Evolutionary conservation across 2,113 vertebrate species (phyloP).

Genomic region (Hipposideros armiger): DNA sequence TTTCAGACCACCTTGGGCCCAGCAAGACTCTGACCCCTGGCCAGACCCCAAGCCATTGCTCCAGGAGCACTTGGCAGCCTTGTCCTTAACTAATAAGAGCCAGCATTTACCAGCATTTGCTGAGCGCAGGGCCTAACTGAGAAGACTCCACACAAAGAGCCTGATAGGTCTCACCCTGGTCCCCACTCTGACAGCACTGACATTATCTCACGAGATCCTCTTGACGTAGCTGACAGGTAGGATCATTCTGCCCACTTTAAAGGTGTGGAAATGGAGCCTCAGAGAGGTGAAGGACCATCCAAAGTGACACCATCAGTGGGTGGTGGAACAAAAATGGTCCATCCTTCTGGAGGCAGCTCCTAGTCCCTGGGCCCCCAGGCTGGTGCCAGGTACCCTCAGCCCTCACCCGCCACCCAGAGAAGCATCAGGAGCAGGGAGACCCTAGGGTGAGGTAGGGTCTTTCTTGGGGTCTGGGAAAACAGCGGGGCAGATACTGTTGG

Average conservation of each 20-base stretch:
- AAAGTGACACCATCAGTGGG: background rate
- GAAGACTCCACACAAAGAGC: background rate
- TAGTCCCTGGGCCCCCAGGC: background rate
- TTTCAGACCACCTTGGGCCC: background rate
- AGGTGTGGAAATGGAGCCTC: background rate
- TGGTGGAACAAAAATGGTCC: background rate
- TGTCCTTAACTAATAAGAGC: background rate
- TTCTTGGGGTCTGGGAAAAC: background rate
- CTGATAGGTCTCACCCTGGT: background rate
- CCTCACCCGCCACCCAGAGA: background rate
- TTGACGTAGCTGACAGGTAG: background rate
- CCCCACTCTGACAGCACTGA: rapidly evolving
- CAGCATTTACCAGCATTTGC: background rate
- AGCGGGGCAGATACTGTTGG: background rate
- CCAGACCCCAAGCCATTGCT: background rate
- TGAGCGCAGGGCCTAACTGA: background rate
- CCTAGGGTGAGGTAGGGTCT: background rate
- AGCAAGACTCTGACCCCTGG: background rate
- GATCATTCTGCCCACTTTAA: background rate
- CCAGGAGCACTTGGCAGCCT: background rate
- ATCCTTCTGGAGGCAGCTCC: background rate
- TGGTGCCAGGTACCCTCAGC: background rate
- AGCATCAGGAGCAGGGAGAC: background rate
- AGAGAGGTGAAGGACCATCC: background rate
- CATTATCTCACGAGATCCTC: rapidly evolving